Percentiles rank a stretch among this genome's conserved stretches.
phyloP scores from a whole-genome alignment of 2,797 vertebrate species.

The Melopsittacus undulatus region DNA sequence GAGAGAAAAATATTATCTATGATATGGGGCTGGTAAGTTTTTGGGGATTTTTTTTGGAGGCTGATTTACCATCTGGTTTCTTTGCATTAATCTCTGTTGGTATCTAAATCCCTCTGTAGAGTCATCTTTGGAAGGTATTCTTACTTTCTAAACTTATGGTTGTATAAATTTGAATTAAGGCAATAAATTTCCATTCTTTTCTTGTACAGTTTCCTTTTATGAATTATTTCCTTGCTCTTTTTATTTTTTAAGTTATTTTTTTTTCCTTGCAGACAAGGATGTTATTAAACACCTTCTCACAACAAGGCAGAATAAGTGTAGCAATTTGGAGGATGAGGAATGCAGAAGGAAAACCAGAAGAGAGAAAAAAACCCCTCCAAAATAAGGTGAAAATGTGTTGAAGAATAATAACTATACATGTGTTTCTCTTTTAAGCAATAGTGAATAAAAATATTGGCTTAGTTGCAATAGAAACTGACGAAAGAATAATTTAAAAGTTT shows the following conservation, averaged over 20 bases:
- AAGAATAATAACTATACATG: not conserved
- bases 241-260: not conserved
- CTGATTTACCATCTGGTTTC: not conserved
- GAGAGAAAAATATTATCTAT: not conserved
- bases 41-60: not conserved
- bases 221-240: not conserved
- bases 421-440: not conserved
- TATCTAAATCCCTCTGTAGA: not conserved
- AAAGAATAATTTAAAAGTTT: not conserved
- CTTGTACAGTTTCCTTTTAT: not conserved
- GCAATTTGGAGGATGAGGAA: not conserved
- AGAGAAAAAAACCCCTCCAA: fast-evolving
- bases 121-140: not conserved
- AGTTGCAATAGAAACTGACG: not conserved
- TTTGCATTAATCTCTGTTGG: not conserved
- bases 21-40: not conserved
- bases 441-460: not conserved
- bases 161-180: not conserved
- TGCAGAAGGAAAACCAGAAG: not conserved
- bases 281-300: not conserved
- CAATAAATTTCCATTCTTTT: not conserved
- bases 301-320: not conserved
- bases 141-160: not conserved
- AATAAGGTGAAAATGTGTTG: not conserved
- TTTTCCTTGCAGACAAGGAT: not conserved